Evolutionary conservation across 1,140 invertebrate genomes (phyloP).

Genomic region (Watersipora subatra): DNA sequence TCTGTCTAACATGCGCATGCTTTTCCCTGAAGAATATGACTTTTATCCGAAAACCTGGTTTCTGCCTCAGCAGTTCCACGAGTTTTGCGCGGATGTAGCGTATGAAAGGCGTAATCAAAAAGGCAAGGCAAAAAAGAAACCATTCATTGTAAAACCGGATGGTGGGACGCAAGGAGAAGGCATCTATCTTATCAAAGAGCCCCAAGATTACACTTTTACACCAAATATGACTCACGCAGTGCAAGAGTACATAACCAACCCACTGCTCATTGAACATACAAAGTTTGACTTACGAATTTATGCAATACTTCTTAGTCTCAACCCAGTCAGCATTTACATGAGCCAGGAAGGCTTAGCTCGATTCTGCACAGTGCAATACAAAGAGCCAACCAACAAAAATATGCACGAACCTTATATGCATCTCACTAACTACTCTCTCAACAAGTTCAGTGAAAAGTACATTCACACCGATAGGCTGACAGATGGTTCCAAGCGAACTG

Average conservation of each 20-base stretch:
- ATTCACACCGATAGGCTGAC: slow-evolving; percentile 38
- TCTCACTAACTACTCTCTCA: slow-evolving; percentile 46
- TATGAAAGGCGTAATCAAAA: slow-evolving; percentile 11
- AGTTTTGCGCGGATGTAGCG: slow-evolving; percentile 27
- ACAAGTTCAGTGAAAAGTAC: slow-evolving; percentile 41
- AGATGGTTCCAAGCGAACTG: slow-evolving; percentile 42
- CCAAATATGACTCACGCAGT: slow-evolving; percentile 5
- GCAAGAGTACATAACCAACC: slow-evolving; percentile 40
- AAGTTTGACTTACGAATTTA: slow-evolving; percentile 46
- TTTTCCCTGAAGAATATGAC: slow-evolving; percentile 42
- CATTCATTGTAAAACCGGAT: slow-evolving; percentile 45
- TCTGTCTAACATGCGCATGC: slow-evolving; percentile 37
- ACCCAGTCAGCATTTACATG: slow-evolving; percentile 43
- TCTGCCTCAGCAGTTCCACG: slow-evolving; percentile 39
- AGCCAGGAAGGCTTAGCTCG: slow-evolving; percentile 41
- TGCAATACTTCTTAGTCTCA: slow-evolving; percentile 39
- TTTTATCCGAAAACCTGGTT: slow-evolving; percentile 46
- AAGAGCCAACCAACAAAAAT: slow-evolving; percentile 33
- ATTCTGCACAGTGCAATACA: slow-evolving; percentile 43
- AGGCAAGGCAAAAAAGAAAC: slow-evolving; percentile 20
- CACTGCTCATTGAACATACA: slow-evolving; percentile 41
- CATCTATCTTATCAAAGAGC: slow-evolving; percentile 41
- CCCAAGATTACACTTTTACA: slow-evolving; percentile 23
- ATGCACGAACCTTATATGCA: slow-evolving; percentile 42
- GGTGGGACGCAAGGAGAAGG: slow-evolving; percentile 44